Base-by-base conservation (phyloP, 2,113 vertebrate species). In the Apeltes quadracus region DNA sequence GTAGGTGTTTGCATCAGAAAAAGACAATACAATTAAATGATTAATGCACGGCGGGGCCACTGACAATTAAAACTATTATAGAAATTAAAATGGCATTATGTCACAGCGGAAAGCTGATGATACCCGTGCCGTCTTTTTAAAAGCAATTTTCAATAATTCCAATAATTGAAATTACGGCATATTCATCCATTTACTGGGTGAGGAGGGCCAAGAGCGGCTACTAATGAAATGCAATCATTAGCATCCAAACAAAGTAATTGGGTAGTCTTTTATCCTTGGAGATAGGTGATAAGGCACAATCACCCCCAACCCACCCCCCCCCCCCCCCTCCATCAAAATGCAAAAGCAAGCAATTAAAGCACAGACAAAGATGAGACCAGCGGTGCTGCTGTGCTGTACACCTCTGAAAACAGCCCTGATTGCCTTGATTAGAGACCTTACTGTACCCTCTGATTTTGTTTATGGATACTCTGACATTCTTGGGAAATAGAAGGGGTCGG, bases 221-320 rank as follows among this genome's bases (percentile, higher is more conserved):
- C 96, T 97, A 98, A 98, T 98, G 96, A 98, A 98, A 97, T 95
- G 95, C 96, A 97, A 98, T 98, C 97, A 98, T 98, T 98, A 97
- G 96, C 97, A 98, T 97, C 97, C 97, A 98, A 98, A 98, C 97
- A 98, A 98, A 97, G 96, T 98, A 98, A 98, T 98, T 98, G 97
- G 96, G 94, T 96, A 95, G 97, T 95, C 96, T 96, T 97, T 96
- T 97, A 92, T 93, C 90, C 92, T 91, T 82, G 76, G 80, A 91
- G 92, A 97, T 98, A 96, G 97, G 96, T 97, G 96, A 96, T 96
- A 98, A 97, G 95, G 96, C 96, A 97, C 96, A 97, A 97, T 97
- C 97, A 97, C 96, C 95, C 94, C 94, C 92, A 85, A 93, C 95
- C 92, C 79, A 96, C 95, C 95, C 95, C 84, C 93, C 95, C 89